Evolutionary conservation across 2,888 invertebrate genomes (phyloP).

Genomic region (Ichneumoninae sp.): DNA sequence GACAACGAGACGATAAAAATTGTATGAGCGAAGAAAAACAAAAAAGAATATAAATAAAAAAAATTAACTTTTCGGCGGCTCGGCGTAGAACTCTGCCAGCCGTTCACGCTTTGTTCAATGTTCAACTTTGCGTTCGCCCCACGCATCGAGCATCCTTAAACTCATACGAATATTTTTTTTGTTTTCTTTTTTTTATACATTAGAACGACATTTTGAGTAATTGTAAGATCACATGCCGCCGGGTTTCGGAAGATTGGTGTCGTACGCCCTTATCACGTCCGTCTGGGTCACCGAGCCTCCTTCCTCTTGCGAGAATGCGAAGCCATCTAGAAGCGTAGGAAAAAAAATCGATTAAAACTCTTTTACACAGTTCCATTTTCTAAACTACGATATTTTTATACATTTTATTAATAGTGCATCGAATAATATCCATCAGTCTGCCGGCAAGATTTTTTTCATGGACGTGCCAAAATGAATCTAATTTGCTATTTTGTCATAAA

Average conservation of each 20-base stretch:
- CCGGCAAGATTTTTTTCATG: slow-evolving; percentile 21
- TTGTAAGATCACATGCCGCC: slow-evolving; percentile 87
- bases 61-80: slow-evolving; percentile 32
- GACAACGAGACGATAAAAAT: slow-evolving; percentile 24
- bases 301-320: slow-evolving; percentile 99
- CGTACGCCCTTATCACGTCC: slow-evolving; percentile 97
- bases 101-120: slow-evolving; percentile 14
- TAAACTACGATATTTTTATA: slow-evolving; percentile 3
- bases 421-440: slow-evolving; percentile 18
- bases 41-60: neutral
- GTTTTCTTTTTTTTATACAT: slow-evolving; percentile 47
- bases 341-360: slow-evolving; percentile 47
- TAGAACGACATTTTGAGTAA: slow-evolving; percentile 66
- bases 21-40: neutral
- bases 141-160: slow-evolving; percentile 21
- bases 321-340: slow-evolving; percentile 90
- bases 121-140: slow-evolving; percentile 20
- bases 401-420: slow-evolving; percentile 31
- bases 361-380: neutral
- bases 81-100: slow-evolving; percentile 41
- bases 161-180: slow-evolving; percentile 42
- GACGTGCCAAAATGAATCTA: slow-evolving; percentile 43
- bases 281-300: slow-evolving; percentile 97
- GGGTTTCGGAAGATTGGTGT: slow-evolving; percentile 95
- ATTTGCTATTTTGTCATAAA: slow-evolving; percentile 3